Evolutionary conservation across 2,797 vertebrate genomes (phyloP), one percentile per base, ranked within the genome.

Genomic region (Scolopax bukidnonensis): DNA sequence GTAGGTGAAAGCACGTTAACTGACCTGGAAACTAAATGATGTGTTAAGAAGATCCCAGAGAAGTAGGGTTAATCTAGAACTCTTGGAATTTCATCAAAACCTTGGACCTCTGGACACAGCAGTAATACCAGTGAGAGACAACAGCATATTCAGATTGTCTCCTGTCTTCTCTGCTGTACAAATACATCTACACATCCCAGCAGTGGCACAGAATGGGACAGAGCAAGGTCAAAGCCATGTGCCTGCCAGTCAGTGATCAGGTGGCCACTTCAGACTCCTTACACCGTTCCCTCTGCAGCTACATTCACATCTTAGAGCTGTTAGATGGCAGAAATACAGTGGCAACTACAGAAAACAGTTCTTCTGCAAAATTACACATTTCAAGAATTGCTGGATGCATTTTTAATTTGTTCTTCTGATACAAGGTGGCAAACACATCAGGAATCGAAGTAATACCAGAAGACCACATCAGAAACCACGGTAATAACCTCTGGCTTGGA

Each of bases 301-400:
- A 19, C 9, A 3, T 16, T 33, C 38, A 33, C 0, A 24, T 14
- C 5, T 45, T 1, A 17, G 51, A 4, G n/a, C 16, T 25, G 50
- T 64, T 30, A 81, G 28, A 32, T n/a, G 36, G 53, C n/a, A 79
- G 28, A 84, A 87, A 53, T 10, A 19, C 45, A 41, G 41, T 27
- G 45, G 33, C 27, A 87, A 28, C 41, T 27, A 19, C 10, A 65
- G 51, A 30, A 27, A 84, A 61, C 4, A 17, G 17, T 17, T 51
- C 41, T 33, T 45, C 40, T 48, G 70, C 20, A 59, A 54, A 87
- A 63, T 23, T 2, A 21, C 28, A 24, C 24, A 11, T 32, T 12
- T 36, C 57, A 83, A 69, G 36, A 83, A 59, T 1, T 30, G 17
- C 8, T 68, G 17, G 19, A 40, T 68, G 15, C 23, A 33, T 68